Conservation (phyloP, 2,797 vertebrate species). For the Notamacropus eugenii region DNA sequence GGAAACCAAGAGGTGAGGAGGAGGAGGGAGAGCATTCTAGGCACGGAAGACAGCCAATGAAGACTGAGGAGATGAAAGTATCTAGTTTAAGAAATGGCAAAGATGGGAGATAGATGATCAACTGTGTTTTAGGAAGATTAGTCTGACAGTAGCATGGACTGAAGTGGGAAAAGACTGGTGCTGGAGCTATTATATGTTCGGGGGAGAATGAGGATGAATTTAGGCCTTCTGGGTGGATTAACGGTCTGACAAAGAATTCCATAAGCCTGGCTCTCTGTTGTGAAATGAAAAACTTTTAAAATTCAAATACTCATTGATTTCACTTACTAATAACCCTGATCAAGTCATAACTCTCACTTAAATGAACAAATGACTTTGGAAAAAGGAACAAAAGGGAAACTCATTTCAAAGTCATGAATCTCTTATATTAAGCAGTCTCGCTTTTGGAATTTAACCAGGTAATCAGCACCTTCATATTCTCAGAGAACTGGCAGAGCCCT, state of each 20-base stretch:
- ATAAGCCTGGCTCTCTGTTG: background rate
- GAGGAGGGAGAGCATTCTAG: background rate
- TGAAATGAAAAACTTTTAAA: background rate
- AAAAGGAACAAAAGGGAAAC: background rate
- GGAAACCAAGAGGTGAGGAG: too few species aligned
- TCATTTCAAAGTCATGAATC: background rate
- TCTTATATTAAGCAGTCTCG: background rate
- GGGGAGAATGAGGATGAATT: background rate
- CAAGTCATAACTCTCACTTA: background rate
- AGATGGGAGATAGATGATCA: background rate
- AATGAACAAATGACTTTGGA: background rate
- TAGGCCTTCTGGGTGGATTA: background rate
- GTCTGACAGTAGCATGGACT: background rate
- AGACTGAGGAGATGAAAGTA: background rate
- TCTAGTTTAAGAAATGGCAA: background rate
- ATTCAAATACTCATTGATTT: background rate
- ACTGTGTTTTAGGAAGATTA: background rate
- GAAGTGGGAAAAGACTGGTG: background rate
- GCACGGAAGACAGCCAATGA: background rate
- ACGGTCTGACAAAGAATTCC: background rate
- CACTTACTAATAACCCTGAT: background rate
- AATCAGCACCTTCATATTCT: background rate
- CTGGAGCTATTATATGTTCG: background rate
- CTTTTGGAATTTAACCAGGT: background rate
- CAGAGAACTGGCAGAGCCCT: background rate